Percentiles rank a stretch among this genome's conserved stretches.
phyloP scores from a whole-genome alignment of 2,888 invertebrate genomes.

The Plebejus argus region DNA sequence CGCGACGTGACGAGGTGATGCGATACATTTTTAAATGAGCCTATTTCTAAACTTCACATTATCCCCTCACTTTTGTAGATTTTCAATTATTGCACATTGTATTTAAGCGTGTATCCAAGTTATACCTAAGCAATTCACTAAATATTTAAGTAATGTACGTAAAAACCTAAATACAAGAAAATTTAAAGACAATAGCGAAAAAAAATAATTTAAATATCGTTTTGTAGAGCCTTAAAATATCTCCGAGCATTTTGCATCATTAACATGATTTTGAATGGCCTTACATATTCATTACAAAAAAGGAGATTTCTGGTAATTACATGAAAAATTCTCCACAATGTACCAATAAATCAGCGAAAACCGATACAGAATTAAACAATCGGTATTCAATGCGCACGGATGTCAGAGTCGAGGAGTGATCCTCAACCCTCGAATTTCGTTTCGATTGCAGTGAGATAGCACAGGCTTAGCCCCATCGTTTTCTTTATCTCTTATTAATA shows the following conservation, averaged over 20 bases:
- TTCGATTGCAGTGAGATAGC: not conserved
- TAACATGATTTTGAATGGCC: not conserved
- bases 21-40: no score
- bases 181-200: not conserved
- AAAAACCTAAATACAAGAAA: not conserved
- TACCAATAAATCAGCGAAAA: slow-evolving; percentile 59
- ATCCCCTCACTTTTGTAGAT: no score
- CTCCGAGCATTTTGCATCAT: not conserved
- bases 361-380: slow-evolving; percentile 56
- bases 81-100: no score
- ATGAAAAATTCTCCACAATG: slow-evolving; percentile 47
- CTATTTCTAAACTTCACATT: no score
- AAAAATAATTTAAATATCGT: not conserved
- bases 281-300: slow-evolving; percentile 27
- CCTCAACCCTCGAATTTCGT: not conserved
- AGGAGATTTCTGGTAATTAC: slow-evolving; percentile 43
- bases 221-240: not conserved
- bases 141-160: not conserved
- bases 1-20: no score
- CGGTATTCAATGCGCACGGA: slow-evolving; percentile 58
- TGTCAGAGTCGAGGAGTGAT: slow-evolving; percentile 62
- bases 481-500: no score
- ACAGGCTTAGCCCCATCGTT: no score
- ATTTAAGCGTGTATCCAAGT: no score
- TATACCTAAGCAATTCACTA: no score